Evolutionary conservation across 37 sponge, comb jelly and placozoan species (phyloP).

Genomic region (Halisarca cf. caerulea): DNA sequence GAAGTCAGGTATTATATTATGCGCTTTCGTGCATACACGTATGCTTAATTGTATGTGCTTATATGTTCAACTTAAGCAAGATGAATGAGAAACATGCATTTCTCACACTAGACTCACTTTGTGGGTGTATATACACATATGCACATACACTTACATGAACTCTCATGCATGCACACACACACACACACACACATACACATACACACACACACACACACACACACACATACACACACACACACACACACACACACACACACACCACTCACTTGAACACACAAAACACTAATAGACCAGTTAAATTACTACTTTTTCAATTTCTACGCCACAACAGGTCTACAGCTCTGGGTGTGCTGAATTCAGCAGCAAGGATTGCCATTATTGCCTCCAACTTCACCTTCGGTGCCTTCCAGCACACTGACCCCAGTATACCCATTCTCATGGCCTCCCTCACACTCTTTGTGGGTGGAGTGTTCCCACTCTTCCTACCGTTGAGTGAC

Average conservation of each 20-base stretch:
- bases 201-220: not conserved
- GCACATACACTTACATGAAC: no score
- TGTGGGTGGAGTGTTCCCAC: not conserved
- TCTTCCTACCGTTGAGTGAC: constrained; percentile 3
- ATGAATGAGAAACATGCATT: no score
- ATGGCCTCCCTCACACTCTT: not conserved
- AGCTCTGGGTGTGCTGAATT: no score
- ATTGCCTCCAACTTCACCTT: no score
- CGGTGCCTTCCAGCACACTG: no score
- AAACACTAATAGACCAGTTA: not conserved
- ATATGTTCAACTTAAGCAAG: no score
- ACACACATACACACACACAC: not conserved
- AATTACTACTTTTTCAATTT: no score
- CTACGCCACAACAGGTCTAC: not conserved
- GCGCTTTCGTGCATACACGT: no score
- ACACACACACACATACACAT: not conserved
- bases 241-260: not conserved
- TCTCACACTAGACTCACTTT: not conserved
- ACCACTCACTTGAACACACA: no score
- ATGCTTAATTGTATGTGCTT: not conserved
- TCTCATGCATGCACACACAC: not conserved
- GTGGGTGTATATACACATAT: no score
- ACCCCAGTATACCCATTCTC: not conserved
- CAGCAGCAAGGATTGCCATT: no score
- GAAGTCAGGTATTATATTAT: no score